A percentile compares a stretch with the other conserved stretches of the same genome.
Evolutionary conservation across 2,797 vertebrate genomes (phyloP).

Genomic region (Rhincodon typus): DNA sequence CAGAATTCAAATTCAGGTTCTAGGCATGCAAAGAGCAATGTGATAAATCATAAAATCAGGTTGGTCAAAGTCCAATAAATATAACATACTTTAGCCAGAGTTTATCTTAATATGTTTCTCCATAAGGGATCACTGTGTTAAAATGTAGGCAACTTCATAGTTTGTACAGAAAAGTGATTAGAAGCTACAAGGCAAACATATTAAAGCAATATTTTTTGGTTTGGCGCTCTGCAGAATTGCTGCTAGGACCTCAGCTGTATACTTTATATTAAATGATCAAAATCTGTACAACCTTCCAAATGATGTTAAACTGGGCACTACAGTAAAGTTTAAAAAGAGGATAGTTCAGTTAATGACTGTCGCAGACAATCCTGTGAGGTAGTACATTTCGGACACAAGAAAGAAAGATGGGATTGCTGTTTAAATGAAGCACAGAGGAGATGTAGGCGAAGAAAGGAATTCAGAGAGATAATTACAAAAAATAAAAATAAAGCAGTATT

Average conservation of each 20-base stretch:
- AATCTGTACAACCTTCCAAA: background rate
- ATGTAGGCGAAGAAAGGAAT: background rate
- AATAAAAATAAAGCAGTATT: background rate
- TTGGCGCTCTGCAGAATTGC: background rate
- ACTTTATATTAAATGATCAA: background rate
- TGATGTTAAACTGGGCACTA: background rate
- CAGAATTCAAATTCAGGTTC: background rate
- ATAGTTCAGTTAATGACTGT: background rate
- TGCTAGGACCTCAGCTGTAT: background rate
- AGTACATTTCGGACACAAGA: background rate
- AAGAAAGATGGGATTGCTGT: background rate
- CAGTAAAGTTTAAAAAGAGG: background rate
- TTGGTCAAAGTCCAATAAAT: background rate
- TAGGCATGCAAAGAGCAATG: background rate
- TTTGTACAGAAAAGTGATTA: background rate
- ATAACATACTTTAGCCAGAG: background rate
- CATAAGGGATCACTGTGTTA: background rate
- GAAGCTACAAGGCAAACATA: background rate
- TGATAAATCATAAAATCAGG: background rate
- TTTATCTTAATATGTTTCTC: background rate
- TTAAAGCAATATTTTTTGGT: background rate
- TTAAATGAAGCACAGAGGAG: background rate
- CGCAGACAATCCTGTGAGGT: background rate
- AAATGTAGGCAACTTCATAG: background rate
- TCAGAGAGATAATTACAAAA: too few relatives aligned